Evolutionary conservation across 2,113 vertebrate genomes (phyloP).

Genomic region (Hyperopisus bebe): DNA sequence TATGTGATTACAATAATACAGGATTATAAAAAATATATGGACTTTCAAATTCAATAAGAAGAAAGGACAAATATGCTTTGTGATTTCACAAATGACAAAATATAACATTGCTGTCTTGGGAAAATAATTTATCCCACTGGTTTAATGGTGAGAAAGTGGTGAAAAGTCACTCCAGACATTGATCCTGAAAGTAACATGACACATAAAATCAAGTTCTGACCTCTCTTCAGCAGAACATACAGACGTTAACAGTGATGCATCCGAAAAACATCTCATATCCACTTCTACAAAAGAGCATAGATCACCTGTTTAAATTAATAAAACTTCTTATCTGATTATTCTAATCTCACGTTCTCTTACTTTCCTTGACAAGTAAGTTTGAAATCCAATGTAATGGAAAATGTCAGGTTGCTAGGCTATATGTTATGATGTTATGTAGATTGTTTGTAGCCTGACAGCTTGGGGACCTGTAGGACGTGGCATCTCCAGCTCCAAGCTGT

Average conservation of each 20-base stretch:
- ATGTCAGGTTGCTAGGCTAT: neutral
- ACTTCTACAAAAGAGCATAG: neutral
- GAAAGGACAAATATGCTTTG: neutral
- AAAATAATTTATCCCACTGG: neutral
- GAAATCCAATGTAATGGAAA: neutral
- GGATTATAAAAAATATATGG: neutral
- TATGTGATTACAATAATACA: neutral
- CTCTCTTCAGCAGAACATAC: neutral
- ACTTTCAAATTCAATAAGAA: neutral
- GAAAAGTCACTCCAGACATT: neutral
- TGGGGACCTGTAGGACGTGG: neutral
- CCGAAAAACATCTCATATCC: neutral
- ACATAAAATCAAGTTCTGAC: neutral
- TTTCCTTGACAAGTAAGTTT: neutral
- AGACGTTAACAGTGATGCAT: neutral
- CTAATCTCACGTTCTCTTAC: neutral
- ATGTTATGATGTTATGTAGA: neutral
- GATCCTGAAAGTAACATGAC: neutral
- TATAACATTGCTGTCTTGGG: neutral
- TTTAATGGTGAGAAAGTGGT: neutral
- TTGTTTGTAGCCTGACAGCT: constrained; percentile 1
- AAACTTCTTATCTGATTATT: neutral
- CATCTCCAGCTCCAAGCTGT: constrained; percentile 9
- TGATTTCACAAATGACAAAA: neutral
- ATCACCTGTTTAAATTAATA: neutral